These are phyloP conservation scores for Lycia hirtaria DNA, from an alignment of 2,888 invertebrate genomes.

Conservation along the genomic window DNA sequence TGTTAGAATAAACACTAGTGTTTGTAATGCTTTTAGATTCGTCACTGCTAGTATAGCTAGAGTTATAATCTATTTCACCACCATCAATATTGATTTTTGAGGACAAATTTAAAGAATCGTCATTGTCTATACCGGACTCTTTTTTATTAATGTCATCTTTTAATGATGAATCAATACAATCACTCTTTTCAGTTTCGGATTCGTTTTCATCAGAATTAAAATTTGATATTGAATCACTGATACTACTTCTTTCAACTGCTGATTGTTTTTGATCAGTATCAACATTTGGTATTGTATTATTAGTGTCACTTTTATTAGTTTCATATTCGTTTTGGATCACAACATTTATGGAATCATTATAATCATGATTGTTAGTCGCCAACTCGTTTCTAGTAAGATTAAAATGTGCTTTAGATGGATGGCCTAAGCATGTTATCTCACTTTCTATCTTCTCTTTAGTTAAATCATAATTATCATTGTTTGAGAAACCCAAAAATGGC, in stretches of 20 bases:
- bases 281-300: neutral
- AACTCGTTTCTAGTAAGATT: neutral
- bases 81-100: too few relatives aligned
- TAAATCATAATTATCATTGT: slow-evolving; percentile 3
- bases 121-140: too few relatives aligned
- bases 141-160: too few relatives aligned
- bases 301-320: neutral
- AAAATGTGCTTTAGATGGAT: neutral
- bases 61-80: slow-evolving; percentile 9
- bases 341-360: too few relatives aligned
- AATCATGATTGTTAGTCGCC: neutral
- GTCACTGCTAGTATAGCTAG: neutral
- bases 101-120: too few relatives aligned
- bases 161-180: neutral
- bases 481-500: slow-evolving; percentile 61
- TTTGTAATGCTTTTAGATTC: slow-evolving; percentile 4
- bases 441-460: neutral
- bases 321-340: neutral
- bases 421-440: neutral
- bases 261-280: neutral
- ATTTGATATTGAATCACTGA: neutral
- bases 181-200: neutral
- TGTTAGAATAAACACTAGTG: slow-evolving; percentile 17
- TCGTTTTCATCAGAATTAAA: neutral
- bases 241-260: neutral